A percentile compares a stretch with the other conserved stretches of the same genome.
phyloP scores from a whole-genome alignment of 2,888 invertebrate species.

The Dynastes grantii region DNA sequence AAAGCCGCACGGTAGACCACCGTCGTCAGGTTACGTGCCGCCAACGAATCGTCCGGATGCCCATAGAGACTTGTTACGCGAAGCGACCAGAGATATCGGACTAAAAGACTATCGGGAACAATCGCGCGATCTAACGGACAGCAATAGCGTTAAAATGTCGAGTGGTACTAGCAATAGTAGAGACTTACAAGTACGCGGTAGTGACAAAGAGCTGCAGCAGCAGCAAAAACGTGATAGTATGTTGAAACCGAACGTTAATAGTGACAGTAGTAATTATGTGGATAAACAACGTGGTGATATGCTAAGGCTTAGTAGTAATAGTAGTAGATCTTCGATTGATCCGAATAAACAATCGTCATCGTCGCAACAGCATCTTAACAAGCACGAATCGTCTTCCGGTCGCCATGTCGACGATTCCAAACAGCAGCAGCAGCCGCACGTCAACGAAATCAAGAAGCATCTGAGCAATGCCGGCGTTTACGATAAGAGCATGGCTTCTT shows the following conservation, averaged over 20 bases:
- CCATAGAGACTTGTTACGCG: constrained; percentile 64
- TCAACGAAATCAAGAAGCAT: constrained; percentile 65
- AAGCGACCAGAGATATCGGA: constrained; percentile 62
- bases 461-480: constrained; percentile 57
- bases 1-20: constrained; percentile 63
- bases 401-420: constrained; percentile 62
- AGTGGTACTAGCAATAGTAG: constrained; percentile 49
- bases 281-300: constrained; percentile 55
- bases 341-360: constrained; percentile 57
- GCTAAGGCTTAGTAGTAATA: constrained; percentile 30
- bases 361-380: constrained; percentile 51
- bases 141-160: constrained; percentile 36
- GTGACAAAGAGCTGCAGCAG: constrained; percentile 43
- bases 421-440: constrained; percentile 60
- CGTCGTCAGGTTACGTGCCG: constrained; percentile 55
- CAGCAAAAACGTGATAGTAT: constrained; percentile 62
- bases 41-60: constrained; percentile 59
- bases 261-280: constrained; percentile 38
- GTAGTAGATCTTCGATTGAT: constrained; percentile 58
- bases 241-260: constrained; percentile 61
- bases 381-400: constrained; percentile 58
- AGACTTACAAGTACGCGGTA: constrained; percentile 32
- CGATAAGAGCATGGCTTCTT: constrained; percentile 62
- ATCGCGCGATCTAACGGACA: constrained; percentile 34
- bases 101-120: constrained; percentile 54